Conservation (phyloP, 2,888 invertebrate species). For the Nymphalis c-album region DNA sequence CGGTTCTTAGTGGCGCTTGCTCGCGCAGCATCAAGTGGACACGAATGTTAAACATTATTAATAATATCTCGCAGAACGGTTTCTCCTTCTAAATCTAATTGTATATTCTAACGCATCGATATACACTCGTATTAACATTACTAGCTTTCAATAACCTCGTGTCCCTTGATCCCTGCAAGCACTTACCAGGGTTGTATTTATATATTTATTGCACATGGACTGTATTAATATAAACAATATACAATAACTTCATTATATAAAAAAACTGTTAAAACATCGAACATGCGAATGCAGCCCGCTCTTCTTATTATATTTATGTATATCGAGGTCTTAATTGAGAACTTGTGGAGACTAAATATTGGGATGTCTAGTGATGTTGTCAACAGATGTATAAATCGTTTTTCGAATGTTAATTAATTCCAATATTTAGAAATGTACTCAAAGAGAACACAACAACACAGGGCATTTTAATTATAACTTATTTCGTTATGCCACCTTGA, state of each 20-base stretch:
- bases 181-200: constrained; percentile 74
- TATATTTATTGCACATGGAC: constrained; percentile 62
- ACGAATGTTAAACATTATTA: constrained; percentile 60
- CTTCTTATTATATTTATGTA: constrained; percentile 36
- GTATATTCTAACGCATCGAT: constrained; percentile 55
- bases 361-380: constrained; percentile 70
- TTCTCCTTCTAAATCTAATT: constrained; percentile 50
- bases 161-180: constrained; percentile 77
- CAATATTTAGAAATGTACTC: constrained; percentile 75
- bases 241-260: constrained; percentile 39
- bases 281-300: constrained; percentile 57
- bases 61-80: constrained; percentile 47
- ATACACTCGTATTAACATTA: constrained; percentile 59
- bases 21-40: constrained; percentile 73
- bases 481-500: constrained; percentile 77
- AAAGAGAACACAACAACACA: constrained; percentile 63
- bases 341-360: constrained; percentile 72
- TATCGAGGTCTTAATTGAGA: constrained; percentile 58
- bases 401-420: constrained; percentile 75
- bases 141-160: constrained; percentile 71
- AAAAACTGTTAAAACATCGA: constrained; percentile 42
- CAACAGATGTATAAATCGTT: constrained; percentile 76
- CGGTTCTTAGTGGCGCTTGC: constrained; percentile 61
- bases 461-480: constrained; percentile 73
- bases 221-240: constrained; percentile 50